Conservation (phyloP, 2,888 invertebrate genomes). For the Trachelus troglodyta region DNA sequence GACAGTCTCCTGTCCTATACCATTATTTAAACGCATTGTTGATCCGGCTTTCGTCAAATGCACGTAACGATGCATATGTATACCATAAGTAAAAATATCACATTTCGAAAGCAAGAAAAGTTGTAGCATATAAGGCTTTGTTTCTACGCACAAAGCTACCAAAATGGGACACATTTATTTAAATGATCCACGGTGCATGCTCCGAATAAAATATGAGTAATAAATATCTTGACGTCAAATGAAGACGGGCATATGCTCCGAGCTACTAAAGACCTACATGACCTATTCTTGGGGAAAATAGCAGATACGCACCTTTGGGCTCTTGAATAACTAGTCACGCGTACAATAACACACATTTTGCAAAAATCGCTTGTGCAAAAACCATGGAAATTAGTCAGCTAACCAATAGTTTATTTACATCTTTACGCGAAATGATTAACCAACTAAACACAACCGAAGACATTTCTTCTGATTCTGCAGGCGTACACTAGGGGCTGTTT, state of each 20-base stretch:
- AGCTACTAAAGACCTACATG: not conserved
- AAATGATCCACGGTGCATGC: conserved; percentile 20
- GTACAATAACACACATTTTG: conserved; percentile 50
- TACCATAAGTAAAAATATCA: not conserved
- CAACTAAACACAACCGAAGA: conserved; percentile 42
- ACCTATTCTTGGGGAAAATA: not conserved
- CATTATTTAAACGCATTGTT: not conserved
- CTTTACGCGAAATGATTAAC: conserved; percentile 40
- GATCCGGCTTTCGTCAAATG: not conserved
- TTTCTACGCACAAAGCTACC: not conserved
- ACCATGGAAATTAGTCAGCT: conserved; percentile 49
- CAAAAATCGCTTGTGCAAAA: conserved; percentile 4
- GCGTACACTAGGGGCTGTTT: not conserved
- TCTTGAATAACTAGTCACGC: conserved; percentile 37
- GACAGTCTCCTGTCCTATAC: not conserved
- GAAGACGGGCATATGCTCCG: not conserved
- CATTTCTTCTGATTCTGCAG: conserved; percentile 47
- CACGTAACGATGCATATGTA: not conserved
- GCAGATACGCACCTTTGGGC: conserved; percentile 52
- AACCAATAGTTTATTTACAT: conserved; percentile 55
- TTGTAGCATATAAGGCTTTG: not conserved
- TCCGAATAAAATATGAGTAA: conserved; percentile 19
- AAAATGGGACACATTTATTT: not conserved
- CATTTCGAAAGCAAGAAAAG: not conserved
- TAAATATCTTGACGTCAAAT: conserved; percentile 11